phyloP scores from a whole-genome alignment of 2,888 invertebrate genomes.

The Lepidochitona cinerea region DNA sequence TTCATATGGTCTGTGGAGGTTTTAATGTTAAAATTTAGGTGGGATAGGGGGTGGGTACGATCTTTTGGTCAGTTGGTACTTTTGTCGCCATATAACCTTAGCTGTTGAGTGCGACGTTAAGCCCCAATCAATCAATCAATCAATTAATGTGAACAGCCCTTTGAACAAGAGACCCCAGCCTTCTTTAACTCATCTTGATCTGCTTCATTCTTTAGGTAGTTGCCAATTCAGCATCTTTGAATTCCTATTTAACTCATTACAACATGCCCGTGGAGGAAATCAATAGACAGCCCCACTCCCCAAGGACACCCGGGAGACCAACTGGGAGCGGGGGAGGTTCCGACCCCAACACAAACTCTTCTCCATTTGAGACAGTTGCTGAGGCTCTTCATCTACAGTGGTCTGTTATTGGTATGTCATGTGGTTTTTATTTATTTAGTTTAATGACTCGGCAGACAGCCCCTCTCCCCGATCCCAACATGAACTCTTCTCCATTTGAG shows the following conservation, averaged over 20 bases:
- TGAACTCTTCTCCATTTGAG: slow-evolving; percentile 57
- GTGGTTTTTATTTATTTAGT: too few species aligned
- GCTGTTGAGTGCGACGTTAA: too few species aligned
- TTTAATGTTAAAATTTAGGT: too few species aligned
- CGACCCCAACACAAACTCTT: slow-evolving; percentile 21
- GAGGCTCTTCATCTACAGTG: slow-evolving; percentile 70
- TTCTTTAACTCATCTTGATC: too few species aligned
- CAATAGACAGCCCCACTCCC: not conserved
- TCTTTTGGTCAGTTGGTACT: too few species aligned
- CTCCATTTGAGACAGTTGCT: slow-evolving; percentile 66
- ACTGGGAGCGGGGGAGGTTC: not conserved
- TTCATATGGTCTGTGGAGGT: too few species aligned
- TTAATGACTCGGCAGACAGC: too few species aligned
- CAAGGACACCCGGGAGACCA: not conserved
- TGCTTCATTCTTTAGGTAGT: not conserved
- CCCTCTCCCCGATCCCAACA: not conserved
- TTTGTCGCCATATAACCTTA: too few species aligned
- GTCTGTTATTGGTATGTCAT: slow-evolving; percentile 69
- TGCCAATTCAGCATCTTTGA: not conserved
- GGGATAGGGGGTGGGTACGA: too few species aligned
- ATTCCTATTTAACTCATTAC: not conserved
- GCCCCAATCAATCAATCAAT: too few species aligned
- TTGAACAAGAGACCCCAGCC: too few species aligned
- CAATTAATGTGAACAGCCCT: too few species aligned
- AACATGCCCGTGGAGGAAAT: slow-evolving; percentile 4